Conservation (phyloP, 2,888 invertebrate species). For the Caenorhabditis drosophilae region DNA sequence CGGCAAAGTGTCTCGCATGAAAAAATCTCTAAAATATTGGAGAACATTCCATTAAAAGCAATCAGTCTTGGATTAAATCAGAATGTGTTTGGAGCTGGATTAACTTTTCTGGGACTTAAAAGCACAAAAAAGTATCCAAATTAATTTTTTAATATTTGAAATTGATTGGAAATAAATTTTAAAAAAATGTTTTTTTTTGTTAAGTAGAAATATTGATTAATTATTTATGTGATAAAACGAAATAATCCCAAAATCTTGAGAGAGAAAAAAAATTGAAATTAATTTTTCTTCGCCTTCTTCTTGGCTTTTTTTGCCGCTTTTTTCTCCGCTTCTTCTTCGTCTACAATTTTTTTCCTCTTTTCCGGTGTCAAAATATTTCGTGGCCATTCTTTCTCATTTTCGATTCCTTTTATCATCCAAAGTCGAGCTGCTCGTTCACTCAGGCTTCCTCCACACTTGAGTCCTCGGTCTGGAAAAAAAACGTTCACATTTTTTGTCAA, state of each 20-base stretch:
- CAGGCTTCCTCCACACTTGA: conserved; percentile 73
- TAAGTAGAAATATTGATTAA: conserved; percentile 99
- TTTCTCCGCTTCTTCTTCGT: conserved; percentile 18
- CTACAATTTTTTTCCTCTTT: conserved; percentile 21
- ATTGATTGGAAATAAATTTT: no score
- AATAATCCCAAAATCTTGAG: neutral
- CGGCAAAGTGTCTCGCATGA: no score
- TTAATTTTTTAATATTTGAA: no score
- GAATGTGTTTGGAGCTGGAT: no score
- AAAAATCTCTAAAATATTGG: no score
- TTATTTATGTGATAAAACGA: conserved; percentile 80
- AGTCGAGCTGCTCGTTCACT: conserved; percentile 71
- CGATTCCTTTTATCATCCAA: conserved; percentile 63
- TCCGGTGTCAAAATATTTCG: conserved; percentile 47
- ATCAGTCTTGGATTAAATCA: no score
- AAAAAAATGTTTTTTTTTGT: conserved; percentile 96
- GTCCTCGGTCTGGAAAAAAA: conserved; percentile 63
- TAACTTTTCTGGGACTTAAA: no score
- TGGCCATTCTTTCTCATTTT: conserved; percentile 46
- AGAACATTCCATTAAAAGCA: no score
- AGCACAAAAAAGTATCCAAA: no score
- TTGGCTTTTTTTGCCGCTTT: conserved; percentile 16
- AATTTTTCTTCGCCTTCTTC: conserved; percentile 8
- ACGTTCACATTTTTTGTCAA: no score
- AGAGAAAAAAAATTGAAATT: no score